These are phyloP conservation scores for Otolemur garnettii DNA, from an alignment of 2,113 vertebrate genomes.

Conservation along the genomic window DNA sequence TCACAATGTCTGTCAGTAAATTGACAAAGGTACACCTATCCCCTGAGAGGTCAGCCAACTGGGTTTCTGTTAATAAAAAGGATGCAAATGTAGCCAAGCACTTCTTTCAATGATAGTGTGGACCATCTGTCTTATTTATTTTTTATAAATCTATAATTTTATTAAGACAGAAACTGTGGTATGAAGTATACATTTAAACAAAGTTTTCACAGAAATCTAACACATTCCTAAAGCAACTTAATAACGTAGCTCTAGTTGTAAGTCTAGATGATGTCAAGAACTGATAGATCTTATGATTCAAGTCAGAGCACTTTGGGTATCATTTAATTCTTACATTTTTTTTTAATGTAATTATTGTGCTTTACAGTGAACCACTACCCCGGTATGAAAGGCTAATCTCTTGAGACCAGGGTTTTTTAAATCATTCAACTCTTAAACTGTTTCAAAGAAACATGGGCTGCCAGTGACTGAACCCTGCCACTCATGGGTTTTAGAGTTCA, in stretches of 20 bases:
- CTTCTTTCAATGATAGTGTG: background rate
- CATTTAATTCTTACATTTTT: slow-evolving; percentile 70
- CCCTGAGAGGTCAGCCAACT: background rate
- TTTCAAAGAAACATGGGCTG: slow-evolving; percentile 81
- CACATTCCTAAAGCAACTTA: slow-evolving; percentile 88
- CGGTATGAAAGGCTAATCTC: slow-evolving; percentile 73
- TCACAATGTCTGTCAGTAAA: background rate
- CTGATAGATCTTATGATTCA: slow-evolving; percentile 70
- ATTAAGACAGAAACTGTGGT: slow-evolving; percentile 88
- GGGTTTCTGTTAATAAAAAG: background rate
- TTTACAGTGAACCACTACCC: slow-evolving; percentile 72
- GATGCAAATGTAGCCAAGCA: background rate
- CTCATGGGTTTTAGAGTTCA: slow-evolving; percentile 62
- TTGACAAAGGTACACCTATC: background rate
- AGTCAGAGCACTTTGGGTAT: slow-evolving; percentile 77
- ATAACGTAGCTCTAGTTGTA: slow-evolving; percentile 83
- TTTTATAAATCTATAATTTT: slow-evolving; percentile 92
- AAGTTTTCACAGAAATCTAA: slow-evolving; percentile 89
- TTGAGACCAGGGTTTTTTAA: slow-evolving; percentile 79
- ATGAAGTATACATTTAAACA: slow-evolving; percentile 90
- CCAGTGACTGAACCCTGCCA: slow-evolving; percentile 73
- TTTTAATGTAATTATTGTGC: slow-evolving; percentile 46
- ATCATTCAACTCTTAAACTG: slow-evolving; percentile 52
- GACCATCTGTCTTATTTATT: background rate
- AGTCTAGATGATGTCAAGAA: slow-evolving; percentile 76